Evolutionary conservation across 2,888 invertebrate genomes (phyloP).

Genomic region (Trissonchulus sp.): DNA sequence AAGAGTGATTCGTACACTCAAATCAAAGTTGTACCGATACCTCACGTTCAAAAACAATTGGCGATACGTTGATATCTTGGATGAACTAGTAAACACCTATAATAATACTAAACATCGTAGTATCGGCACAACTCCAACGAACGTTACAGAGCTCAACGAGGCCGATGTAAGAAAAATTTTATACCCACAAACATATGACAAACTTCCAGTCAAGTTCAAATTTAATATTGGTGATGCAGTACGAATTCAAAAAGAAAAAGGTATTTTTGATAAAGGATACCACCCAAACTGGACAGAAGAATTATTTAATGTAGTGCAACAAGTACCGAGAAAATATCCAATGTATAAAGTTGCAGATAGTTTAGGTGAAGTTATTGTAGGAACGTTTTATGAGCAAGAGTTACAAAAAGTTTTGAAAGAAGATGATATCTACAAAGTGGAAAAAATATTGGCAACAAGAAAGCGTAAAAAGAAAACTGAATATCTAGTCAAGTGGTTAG

Average conservation of each 20-base stretch:
- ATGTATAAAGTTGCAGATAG: neutral
- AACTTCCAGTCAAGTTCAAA: slow-evolving; percentile 17
- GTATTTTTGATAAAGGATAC: slow-evolving; percentile 14
- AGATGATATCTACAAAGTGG: slow-evolving; percentile 4
- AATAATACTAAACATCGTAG: slow-evolving; percentile 11
- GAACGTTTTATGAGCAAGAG: neutral
- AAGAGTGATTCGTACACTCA: slow-evolving; percentile 19
- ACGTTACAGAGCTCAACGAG: slow-evolving; percentile 11
- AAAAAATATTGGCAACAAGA: neutral
- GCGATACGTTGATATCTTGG: neutral
- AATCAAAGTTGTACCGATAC: slow-evolving; percentile 6
- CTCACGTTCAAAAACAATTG: slow-evolving; percentile 20
- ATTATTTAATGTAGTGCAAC: neutral
- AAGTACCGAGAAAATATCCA: neutral
- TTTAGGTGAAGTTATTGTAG: neutral
- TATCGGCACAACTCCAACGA: neutral
- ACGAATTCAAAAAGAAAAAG: slow-evolving; percentile 3
- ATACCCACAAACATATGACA: neutral
- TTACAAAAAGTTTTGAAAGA: neutral
- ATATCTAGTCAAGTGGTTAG: slow-evolving; percentile 13
- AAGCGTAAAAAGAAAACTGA: neutral
- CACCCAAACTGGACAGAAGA: slow-evolving; percentile 15
- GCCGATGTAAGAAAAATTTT: neutral
- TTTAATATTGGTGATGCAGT: slow-evolving; percentile 21
- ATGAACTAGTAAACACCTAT: slow-evolving; percentile 14